These are phyloP conservation scores for Carpatolechia fugitivella DNA, from an alignment of 2,888 invertebrate genomes.

Conservation along the genomic window DNA sequence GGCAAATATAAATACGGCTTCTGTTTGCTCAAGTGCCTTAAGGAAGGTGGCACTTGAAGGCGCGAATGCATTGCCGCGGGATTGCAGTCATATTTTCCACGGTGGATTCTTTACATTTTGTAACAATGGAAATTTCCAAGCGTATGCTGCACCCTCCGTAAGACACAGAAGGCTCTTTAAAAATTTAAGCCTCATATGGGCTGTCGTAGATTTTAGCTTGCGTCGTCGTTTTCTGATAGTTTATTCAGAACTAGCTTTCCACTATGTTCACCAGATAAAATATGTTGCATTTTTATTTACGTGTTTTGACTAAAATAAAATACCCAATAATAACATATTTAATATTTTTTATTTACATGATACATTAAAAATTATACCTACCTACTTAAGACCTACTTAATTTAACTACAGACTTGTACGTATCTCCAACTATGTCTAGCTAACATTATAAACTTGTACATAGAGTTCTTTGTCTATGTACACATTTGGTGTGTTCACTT, in stretches of 20 bases:
- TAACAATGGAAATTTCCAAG: conserved; percentile 1
- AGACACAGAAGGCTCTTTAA: conserved; percentile 3
- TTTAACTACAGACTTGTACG: no score
- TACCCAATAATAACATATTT: no score
- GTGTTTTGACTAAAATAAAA: no score
- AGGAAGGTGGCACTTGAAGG: conserved; percentile 52
- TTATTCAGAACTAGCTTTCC: no score
- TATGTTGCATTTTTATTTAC: no score
- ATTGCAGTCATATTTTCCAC: conserved; percentile 16
- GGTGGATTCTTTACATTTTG: conserved; percentile 4
- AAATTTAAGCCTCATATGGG: conserved; percentile 15
- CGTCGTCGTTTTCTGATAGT: background rate
- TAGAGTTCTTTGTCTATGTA: background rate
- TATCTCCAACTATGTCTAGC: background rate
- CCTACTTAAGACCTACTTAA: no score
- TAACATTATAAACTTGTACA: background rate
- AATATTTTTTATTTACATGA: no score
- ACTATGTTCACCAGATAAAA: no score
- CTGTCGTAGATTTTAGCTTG: background rate
- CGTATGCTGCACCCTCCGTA: background rate
- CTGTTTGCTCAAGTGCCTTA: conserved; percentile 58
- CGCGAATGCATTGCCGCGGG: conserved; percentile 33
- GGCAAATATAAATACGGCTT: conserved; percentile 61
- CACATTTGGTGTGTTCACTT: conserved; percentile 53
- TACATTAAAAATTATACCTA: no score